A percentile compares a stretch with the other conserved stretches of the same genome.
These are phyloP conservation scores for Hafferia zeledoni DNA, from an alignment of 2,797 vertebrate species.

Conservation along the genomic window DNA sequence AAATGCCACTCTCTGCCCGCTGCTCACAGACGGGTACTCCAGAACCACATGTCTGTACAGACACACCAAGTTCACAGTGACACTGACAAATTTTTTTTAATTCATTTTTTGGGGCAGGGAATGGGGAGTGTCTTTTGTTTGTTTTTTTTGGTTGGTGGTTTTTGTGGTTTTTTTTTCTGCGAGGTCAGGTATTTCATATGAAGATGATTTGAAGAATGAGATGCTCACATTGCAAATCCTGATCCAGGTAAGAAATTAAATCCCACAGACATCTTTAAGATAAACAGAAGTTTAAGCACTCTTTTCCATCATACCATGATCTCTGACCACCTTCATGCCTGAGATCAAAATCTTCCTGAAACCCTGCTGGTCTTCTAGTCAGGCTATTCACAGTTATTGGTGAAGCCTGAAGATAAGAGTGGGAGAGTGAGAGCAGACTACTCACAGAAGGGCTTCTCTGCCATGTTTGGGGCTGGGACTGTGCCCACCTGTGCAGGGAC, in stretches of 20 bases:
- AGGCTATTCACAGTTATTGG: neutral
- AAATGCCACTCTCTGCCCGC: no score
- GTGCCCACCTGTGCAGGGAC: neutral
- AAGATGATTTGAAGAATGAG: neutral
- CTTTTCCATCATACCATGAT: neutral
- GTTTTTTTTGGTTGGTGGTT: no score
- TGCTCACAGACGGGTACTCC: no score
- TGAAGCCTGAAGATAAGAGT: neutral
- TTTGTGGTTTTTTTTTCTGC: neutral
- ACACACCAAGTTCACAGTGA: no score
- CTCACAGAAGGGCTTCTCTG: neutral
- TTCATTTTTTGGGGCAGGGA: no score
- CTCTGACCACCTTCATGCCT: neutral
- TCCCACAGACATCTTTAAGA: neutral
- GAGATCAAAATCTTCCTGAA: neutral
- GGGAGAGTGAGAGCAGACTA: neutral
- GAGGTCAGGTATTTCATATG: neutral
- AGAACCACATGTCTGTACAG: no score
- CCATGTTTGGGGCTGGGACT: accelerated
- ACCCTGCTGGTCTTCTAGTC: neutral
- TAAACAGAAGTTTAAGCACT: neutral
- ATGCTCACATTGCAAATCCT: neutral
- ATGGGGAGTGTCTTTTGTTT: no score
- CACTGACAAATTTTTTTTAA: no score
- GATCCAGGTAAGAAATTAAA: neutral